phyloP scores from a whole-genome alignment of 2,113 vertebrate genomes.

The Malurus elegans region DNA sequence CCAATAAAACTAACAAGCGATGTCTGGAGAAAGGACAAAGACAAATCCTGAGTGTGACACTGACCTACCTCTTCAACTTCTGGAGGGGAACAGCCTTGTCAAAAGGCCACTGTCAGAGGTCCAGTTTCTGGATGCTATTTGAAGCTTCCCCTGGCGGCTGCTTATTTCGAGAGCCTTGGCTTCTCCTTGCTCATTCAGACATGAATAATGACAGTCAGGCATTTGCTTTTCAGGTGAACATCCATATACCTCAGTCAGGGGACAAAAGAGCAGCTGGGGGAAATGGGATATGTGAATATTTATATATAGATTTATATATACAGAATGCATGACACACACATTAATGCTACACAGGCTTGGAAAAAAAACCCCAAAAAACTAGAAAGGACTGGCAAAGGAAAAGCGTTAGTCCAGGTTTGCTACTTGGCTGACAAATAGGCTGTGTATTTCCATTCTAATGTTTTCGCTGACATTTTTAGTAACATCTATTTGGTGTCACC shows the following conservation, averaged over 20 bases:
- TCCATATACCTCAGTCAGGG: conserved; percentile 4
- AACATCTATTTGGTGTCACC: background rate
- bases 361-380: background rate
- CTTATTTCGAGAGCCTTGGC: conserved; percentile 8
- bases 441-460: conserved; percentile 16
- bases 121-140: background rate
- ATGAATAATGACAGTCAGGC: conserved; percentile 34
- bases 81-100: background rate
- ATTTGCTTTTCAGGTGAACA: conserved; percentile 53
- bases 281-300: conserved; percentile 2
- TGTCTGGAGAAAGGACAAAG: background rate
- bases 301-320: too few relatives aligned
- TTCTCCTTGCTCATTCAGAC: conserved; percentile 29
- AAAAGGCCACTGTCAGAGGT: background rate
- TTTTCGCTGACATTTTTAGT: conserved; percentile 15
- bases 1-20: background rate
- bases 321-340: conserved; percentile 24
- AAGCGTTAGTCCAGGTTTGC: conserved; percentile 17
- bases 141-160: background rate
- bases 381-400: background rate
- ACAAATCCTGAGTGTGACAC: background rate
- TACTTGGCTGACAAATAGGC: conserved; percentile 19
- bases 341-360: background rate
- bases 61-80: background rate
- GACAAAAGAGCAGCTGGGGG: background rate